phyloP scores from a whole-genome alignment of 2,888 invertebrate species.

The Cylloceria caligata region DNA sequence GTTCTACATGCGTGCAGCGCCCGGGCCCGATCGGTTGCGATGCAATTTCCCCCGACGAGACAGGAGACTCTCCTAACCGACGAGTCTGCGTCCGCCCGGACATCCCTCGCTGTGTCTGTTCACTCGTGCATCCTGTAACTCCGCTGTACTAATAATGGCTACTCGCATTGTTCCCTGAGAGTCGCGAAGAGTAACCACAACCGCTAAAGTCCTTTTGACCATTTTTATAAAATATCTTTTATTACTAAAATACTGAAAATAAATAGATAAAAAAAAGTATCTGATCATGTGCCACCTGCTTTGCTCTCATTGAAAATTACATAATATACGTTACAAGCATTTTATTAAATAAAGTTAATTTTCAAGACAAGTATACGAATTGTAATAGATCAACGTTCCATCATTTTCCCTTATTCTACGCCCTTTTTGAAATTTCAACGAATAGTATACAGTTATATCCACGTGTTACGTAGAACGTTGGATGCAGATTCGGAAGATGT shows the following conservation, averaged over 20 bases:
- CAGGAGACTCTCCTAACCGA: slow-evolving; percentile 36
- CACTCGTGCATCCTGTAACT: slow-evolving; percentile 47
- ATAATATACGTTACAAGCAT: too few relatives aligned
- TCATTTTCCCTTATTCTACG: not conserved
- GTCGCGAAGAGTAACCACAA: slow-evolving; percentile 6
- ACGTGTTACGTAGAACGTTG: slow-evolving; percentile 24
- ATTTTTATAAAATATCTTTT: not conserved
- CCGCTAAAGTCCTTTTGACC: not conserved
- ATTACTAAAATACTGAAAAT: not conserved
- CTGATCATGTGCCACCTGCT: too few relatives aligned
- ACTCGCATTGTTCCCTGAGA: slow-evolving; percentile 14
- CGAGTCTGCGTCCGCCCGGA: slow-evolving; percentile 51
- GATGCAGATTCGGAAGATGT: slow-evolving; percentile 65
- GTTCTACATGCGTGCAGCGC: slow-evolving; percentile 27
- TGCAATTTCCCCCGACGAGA: slow-evolving; percentile 74
- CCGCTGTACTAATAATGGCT: slow-evolving; percentile 38
- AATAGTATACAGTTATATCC: not conserved
- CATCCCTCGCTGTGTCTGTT: slow-evolving; percentile 46
- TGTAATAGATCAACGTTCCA: not conserved
- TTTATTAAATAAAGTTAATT: too few relatives aligned
- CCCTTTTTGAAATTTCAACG: not conserved
- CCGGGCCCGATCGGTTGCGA: slow-evolving; percentile 67
- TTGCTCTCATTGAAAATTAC: too few relatives aligned
- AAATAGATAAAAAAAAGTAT: not conserved
- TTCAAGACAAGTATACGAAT: not conserved